Conservation (phyloP, 2,888 invertebrate species). For the Diadegma fenestrale region DNA sequence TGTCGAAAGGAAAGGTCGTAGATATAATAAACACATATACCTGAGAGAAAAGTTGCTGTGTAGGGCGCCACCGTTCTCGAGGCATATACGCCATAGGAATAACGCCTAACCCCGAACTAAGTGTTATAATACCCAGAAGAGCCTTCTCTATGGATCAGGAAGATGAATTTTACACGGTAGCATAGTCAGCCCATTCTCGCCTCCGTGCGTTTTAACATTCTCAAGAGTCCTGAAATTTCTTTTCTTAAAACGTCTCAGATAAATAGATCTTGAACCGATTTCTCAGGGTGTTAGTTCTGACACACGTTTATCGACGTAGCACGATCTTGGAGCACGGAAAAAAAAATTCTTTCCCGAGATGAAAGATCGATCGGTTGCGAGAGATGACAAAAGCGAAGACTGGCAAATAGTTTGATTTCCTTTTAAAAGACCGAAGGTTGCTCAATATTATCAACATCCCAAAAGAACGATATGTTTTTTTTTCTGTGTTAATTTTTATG, state of each 20-base stretch:
- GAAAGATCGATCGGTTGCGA: conserved; percentile 27
- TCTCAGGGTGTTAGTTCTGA: conserved; percentile 39
- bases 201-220: conserved; percentile 48
- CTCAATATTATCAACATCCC: background rate
- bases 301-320: conserved; percentile 41
- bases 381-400: background rate
- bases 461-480: background rate
- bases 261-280: conserved; percentile 46
- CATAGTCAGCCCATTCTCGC: conserved; percentile 58
- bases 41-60: conserved; percentile 59
- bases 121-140: conserved; percentile 78
- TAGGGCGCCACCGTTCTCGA: conserved; percentile 39
- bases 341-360: conserved; percentile 33
- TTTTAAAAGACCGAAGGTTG: background rate
- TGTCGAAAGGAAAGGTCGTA: conserved; percentile 46
- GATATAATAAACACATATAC: conserved; percentile 52
- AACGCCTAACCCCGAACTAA: conserved; percentile 73
- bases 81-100: conserved; percentile 58
- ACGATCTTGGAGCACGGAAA: conserved; percentile 37
- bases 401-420: conserved; percentile 6
- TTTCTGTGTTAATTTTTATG: background rate
- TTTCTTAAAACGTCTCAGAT: conserved; percentile 29
- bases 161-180: conserved; percentile 56
- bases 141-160: conserved; percentile 18
- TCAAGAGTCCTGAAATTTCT: conserved; percentile 41